Evolutionary conservation across 2,113 vertebrate genomes (phyloP).

Genomic region (Petromus typicus): DNA sequence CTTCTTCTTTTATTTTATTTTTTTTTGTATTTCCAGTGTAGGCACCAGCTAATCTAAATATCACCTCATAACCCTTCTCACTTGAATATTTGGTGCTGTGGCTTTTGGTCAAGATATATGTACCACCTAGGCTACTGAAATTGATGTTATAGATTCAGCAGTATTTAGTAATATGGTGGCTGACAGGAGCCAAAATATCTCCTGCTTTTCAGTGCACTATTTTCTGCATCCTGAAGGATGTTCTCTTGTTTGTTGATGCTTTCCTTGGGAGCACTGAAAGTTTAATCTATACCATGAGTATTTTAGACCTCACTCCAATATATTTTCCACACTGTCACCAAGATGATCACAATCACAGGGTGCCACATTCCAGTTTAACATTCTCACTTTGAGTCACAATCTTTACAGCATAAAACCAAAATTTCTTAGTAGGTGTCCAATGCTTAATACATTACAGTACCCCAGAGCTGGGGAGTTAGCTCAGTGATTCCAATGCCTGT

Average conservation of each 20-base stretch:
- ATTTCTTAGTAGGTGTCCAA: not conserved
- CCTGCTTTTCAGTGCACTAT: not conserved
- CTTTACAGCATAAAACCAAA: not conserved
- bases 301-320: not conserved
- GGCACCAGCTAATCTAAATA: not conserved
- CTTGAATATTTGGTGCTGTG: not conserved
- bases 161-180: not conserved
- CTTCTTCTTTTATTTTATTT: too few species aligned
- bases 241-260: not conserved
- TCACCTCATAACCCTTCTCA: not conserved
- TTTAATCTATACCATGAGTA: not conserved
- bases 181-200: not conserved
- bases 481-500: too few species aligned
- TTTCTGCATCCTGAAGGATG: not conserved
- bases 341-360: slow-evolving; percentile 4
- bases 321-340: not conserved
- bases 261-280: slow-evolving; percentile 16
- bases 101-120: not conserved
- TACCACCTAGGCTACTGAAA: not conserved
- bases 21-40: not conserved
- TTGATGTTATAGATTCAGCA: not conserved
- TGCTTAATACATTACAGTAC: not conserved
- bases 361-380: not conserved
- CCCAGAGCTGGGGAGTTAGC: too few species aligned
- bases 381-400: not conserved